These are phyloP conservation scores for Pantherophis alleghaniensis DNA, from an alignment of 2,797 vertebrate genomes.

Conservation along the genomic window DNA sequence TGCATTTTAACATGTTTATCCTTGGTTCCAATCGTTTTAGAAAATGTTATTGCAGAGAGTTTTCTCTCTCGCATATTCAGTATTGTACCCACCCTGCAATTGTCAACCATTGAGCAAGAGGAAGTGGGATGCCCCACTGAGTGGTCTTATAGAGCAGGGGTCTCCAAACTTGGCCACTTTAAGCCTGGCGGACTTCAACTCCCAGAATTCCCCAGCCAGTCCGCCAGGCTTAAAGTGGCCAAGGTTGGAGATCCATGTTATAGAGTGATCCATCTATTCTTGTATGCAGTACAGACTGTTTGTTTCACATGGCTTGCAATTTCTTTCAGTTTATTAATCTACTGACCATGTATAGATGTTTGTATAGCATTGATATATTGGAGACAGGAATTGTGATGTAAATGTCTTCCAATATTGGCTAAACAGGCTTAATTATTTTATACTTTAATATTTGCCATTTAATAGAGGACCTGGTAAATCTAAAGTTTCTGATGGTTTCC, in stretches of 20 bases:
- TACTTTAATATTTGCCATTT: not conserved
- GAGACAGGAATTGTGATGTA: not conserved
- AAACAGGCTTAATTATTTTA: not conserved
- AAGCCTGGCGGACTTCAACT: too few relatives aligned
- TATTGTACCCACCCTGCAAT: conserved; percentile 1
- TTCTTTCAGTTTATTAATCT: not conserved
- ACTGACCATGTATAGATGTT: not conserved
- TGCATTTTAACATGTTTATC: not conserved
- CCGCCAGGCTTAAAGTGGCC: too few relatives aligned
- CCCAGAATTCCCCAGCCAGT: too few relatives aligned
- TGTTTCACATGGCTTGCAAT: not conserved
- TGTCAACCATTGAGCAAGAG: not conserved
- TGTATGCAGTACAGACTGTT: not conserved
- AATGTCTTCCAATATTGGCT: not conserved
- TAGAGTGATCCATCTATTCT: not conserved
- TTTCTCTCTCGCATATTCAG: not conserved
- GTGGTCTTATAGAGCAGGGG: not conserved
- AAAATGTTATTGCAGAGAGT: not conserved
- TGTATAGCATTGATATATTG: not conserved
- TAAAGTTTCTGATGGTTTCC: not conserved
- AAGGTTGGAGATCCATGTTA: too few relatives aligned
- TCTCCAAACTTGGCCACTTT: too few relatives aligned
- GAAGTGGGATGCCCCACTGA: not conserved
- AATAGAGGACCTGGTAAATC: not conserved
- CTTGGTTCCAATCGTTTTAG: not conserved